A percentile compares a stretch with the other conserved stretches of the same genome.
Conservation (phyloP, 2,797 vertebrate species). For the Sebastes paucispinis region DNA sequence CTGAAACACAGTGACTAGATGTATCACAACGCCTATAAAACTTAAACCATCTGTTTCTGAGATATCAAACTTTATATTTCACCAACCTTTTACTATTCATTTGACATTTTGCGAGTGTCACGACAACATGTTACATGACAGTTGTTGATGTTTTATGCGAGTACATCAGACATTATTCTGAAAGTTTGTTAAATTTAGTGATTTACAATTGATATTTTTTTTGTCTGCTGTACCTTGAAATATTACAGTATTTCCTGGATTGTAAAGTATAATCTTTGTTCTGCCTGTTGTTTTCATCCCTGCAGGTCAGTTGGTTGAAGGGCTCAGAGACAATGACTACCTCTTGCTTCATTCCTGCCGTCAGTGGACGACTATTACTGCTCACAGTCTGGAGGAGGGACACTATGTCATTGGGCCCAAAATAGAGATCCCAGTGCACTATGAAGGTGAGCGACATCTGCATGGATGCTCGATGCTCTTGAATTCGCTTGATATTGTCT, state of each 20-base stretch:
- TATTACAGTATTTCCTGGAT: not conserved
- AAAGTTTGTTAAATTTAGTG: not conserved
- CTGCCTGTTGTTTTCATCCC: slow-evolving; percentile 1
- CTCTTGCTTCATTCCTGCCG: slow-evolving; percentile 98
- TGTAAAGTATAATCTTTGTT: not conserved
- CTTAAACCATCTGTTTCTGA: not conserved
- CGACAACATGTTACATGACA: not conserved
- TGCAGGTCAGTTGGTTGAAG: slow-evolving; percentile 93
- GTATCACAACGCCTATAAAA: not conserved
- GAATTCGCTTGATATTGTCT: not conserved
- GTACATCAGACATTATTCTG: not conserved
- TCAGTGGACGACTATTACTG: slow-evolving; percentile 99
- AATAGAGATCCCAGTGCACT: slow-evolving; percentile 99
- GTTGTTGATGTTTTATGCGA: not conserved
- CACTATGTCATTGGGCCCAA: slow-evolving; percentile 99
- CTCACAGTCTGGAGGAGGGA: slow-evolving; percentile 98
- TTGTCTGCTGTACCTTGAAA: not conserved
- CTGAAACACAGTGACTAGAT: not conserved
- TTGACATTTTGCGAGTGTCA: not conserved
- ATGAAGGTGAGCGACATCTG: slow-evolving; percentile 89
- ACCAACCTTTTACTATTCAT: not conserved
- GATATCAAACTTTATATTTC: not conserved
- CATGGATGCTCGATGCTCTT: not conserved
- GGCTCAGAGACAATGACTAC: slow-evolving; percentile 94
- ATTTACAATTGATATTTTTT: not conserved